A percentile compares a stretch with the other conserved stretches of the same genome.
These are phyloP conservation scores for Hippoglossus stenolepis DNA, from an alignment of 2,113 vertebrate species.

Conservation along the genomic window DNA sequence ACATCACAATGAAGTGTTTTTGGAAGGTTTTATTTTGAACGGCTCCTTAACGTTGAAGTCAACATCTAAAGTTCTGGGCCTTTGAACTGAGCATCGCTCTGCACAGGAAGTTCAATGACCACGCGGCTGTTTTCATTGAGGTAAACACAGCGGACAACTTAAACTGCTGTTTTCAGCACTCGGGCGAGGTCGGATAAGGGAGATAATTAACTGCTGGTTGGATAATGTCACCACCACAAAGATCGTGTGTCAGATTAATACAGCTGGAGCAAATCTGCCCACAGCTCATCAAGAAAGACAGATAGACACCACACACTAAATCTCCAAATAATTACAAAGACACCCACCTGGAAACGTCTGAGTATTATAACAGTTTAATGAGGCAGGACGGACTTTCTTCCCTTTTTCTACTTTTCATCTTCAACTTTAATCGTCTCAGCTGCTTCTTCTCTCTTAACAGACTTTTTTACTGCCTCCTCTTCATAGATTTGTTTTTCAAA, in stretches of 20 bases:
- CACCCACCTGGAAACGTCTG: conserved; percentile 41
- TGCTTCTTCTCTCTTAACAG: conserved; percentile 19
- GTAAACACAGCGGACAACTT: conserved; percentile 58
- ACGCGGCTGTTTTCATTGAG: conserved; percentile 39
- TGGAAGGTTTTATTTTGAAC: conserved; percentile 56
- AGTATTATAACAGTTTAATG: conserved; percentile 7
- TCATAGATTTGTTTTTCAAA: conserved; percentile 28
- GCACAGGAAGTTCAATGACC: conserved; percentile 46
- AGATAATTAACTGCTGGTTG: conserved; percentile 12
- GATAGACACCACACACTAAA: conserved; percentile 21
- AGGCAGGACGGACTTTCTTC: conserved; percentile 35
- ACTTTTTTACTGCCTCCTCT: conserved; percentile 34
- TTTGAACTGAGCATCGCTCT: conserved; percentile 53
- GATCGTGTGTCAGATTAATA: conserved; percentile 9
- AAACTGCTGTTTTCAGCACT: conserved; percentile 48
- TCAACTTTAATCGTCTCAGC: conserved; percentile 15
- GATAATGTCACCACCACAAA: conserved; percentile 42
- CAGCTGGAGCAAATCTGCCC: conserved; percentile 50
- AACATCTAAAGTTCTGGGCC: conserved; percentile 42
- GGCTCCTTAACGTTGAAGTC: conserved; percentile 48
- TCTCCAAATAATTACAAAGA: conserved; percentile 42
- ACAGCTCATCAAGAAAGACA: conserved; percentile 22
- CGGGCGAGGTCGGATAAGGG: conserved; percentile 23
- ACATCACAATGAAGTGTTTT: conserved; percentile 71
- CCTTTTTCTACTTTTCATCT: conserved; percentile 16